phyloP scores from a whole-genome alignment of 2,113 vertebrate species.

The Caracal caracal region DNA sequence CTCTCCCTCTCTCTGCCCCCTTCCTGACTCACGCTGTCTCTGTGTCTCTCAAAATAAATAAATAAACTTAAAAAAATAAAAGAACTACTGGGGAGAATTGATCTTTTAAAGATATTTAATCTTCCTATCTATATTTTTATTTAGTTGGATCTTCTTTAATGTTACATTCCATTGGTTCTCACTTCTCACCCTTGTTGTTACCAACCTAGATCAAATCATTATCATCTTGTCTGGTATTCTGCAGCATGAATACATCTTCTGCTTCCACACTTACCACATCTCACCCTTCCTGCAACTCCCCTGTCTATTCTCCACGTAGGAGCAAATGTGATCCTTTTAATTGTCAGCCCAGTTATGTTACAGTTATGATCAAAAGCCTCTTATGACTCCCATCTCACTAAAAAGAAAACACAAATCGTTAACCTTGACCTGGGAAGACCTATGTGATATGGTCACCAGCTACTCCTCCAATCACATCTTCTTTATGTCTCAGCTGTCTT shows the following conservation, averaged over 20 bases:
- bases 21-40: no score
- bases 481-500: neutral
- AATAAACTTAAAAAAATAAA: no score
- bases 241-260: neutral
- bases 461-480: neutral
- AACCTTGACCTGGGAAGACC: no score
- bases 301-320: neutral
- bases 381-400: no score
- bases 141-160: neutral
- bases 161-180: neutral
- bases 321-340: neutral
- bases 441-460: neutral
- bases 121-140: neutral
- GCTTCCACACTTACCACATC: neutral
- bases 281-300: neutral
- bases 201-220: neutral
- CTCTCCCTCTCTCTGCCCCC: no score
- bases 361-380: neutral
- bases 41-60: no score
- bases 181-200: neutral
- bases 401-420: neutral
- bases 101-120: slow-evolving; percentile 32
- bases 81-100: neutral
- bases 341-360: neutral
- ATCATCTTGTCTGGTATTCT: neutral